Base-by-base conservation (phyloP, 2,888 invertebrate genomes). In the Latrodectus hesperus region DNA sequence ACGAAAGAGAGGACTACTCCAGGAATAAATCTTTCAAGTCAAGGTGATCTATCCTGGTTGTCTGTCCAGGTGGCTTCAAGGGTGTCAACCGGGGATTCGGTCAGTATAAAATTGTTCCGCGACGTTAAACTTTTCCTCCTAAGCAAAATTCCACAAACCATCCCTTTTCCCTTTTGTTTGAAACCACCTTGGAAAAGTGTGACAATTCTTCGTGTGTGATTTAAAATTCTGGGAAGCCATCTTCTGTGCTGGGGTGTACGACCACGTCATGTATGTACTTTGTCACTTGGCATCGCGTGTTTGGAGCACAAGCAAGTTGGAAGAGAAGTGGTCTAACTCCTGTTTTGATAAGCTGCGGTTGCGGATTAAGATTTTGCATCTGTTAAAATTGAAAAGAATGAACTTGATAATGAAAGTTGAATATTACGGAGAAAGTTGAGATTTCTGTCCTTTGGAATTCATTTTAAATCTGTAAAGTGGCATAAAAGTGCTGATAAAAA, bases 181-280 rank as follows among this genome's bases (percentile, higher is more conserved):
- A 74, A 52, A 22, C 51, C 49, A 67, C 67, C 53, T n/a, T 64
- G 70, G 26, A 76, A 55, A 71, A 22, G 60, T 76, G 83, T 76
- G 83, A 83, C 83, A 83, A 83, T 83, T 76, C 83, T 83, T 65
- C 76, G 64, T 73, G 53, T 73, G 64, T 83, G 83, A 83, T 83
- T 83, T 83, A 83, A 83, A 83, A 83, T 83, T 83, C 83, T 52
- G 76, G 76, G 38, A 68, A 22, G 60, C 60, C n/a, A 38, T 38
- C 38, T 60, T 60, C 60, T 60, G 38, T 38, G 38, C 38, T 38
- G 6, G 22, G 60, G 60, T 60, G 60, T 60, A 60, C n/a, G 11
- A 16, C 52, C 83, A 51, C 75, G 83, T 83, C 83, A 83, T 75
- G 68, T 83, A 83, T 75, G 68, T 83, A 76, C 83, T 83, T 83